These are phyloP conservation scores for Luffia ferchaultella DNA, from an alignment of 2,888 invertebrate species.

Conservation along the genomic window DNA sequence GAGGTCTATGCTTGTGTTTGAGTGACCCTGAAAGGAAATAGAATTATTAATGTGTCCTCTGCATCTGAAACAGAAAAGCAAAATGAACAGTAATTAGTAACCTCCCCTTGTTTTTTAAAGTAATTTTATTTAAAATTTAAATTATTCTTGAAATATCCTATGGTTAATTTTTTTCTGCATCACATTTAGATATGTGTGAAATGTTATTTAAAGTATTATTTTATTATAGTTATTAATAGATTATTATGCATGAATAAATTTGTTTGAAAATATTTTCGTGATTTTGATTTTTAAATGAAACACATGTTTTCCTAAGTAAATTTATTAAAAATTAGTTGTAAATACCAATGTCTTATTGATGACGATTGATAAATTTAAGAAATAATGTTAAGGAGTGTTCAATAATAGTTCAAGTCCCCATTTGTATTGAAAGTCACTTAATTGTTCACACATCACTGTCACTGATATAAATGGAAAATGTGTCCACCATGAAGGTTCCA, in stretches of 20 bases:
- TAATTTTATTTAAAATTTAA: not conserved
- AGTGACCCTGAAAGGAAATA: conserved; percentile 44
- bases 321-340: not conserved
- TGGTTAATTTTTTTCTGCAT: not conserved
- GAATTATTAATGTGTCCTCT: conserved; percentile 45
- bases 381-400: conserved; percentile 13
- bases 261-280: not conserved
- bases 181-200: conserved; percentile 14
- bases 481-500: conserved; percentile 72
- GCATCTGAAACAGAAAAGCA: conserved; percentile 61
- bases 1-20: conserved; percentile 28
- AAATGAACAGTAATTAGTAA: conserved; percentile 21
- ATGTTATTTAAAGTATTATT: conserved; percentile 8
- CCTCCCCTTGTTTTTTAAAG: not conserved
- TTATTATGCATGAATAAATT: conserved; percentile 2
- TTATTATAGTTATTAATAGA: conserved; percentile 14
- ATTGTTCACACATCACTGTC: conserved; percentile 29
- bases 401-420: conserved; percentile 29
- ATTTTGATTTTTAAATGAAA: not conserved
- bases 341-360: not conserved
- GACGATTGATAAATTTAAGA: not conserved
- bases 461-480: conserved; percentile 63
- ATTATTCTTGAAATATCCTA: not conserved
- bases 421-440: conserved; percentile 18
- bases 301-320: not conserved